Base-by-base conservation (phyloP, 2,113 vertebrate genomes). In the Heloderma charlesbogerti region DNA sequence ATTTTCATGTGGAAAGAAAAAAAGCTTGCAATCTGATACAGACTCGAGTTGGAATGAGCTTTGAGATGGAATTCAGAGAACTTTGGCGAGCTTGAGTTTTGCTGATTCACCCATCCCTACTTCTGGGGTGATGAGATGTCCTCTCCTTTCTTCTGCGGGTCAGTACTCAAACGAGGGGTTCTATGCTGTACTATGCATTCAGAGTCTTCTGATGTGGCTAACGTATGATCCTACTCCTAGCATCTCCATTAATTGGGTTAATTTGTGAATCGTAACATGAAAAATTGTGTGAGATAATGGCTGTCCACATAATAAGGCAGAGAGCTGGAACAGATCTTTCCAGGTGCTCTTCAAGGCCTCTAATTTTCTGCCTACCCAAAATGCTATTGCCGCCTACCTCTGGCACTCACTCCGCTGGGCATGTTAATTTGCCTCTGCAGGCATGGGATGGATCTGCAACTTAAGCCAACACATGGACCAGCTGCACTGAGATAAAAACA, bases 401-500 rank as follows among this genome's bases (percentile, higher is more conserved):
- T 8, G 10, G 37, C 6, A 22, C 10, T 27, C 54, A 29, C 69
- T 48, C 10, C 9, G 34, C 51, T 54, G 9, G 69, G 54, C 31
- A 63, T 3, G 27, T 45, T 43, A 8, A 0, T 25, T 7, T 5
- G 0, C 0, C 69, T 84, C 34, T 78, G 22, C 89, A 83, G 57
- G 16, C 40, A 34, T 8, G n/a, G 20, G 84, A 18, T 57, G 12
- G 51, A 18, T 80, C 54, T 51, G 40, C 48, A 40, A 40, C 79
- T 8, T 25, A 90, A 54, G 18, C 54, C 31, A 1, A 43, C 48
- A 20, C 10, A 10, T 9, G 2, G 40, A 3, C 0, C 0, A 6
- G 1, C 9, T 20, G 37, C 40, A 2, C 75, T 84, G 81, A 18
- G 31, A n/a, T 54, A 60, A 87, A 63, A 66, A 27, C 48, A 60